Evolutionary conservation across 2,888 invertebrate genomes (phyloP), one percentile per base, ranked within the genome.

Genomic region (Agrilus biguttatus): DNA sequence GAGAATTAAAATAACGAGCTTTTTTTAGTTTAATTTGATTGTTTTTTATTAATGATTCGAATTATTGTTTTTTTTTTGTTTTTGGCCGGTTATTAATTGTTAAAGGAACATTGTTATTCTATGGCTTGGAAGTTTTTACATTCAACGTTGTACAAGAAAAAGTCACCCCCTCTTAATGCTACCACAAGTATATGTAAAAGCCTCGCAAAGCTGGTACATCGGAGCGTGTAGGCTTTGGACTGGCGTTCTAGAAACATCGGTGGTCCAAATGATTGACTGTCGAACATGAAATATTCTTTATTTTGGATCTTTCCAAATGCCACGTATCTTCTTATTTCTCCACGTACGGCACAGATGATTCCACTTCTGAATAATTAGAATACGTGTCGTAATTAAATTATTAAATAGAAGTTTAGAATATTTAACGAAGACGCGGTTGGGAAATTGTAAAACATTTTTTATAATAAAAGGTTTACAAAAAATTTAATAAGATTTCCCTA

Each of bases 211-310:
- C 51, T 55, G 17, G 46, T 51, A 48, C 76, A 75, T 49, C 77
- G 71, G 38, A 81, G 59, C 38, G 78, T 63, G 53, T 80, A 80
- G 0, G 78, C 68, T 8, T 70, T 65, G 13, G 62, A 63, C n/a
- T 45, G 36, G 41, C 72, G 69, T 1, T 75, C 73, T 28, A 69
- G 61, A 55, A 78, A 81, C 52, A 79, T 58, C 0, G 79, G 80
- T 3, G 69, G 62, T 7, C 80, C 79, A 50, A 67, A 63, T 46
- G 72, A 72, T 59, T 78, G 77, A 50, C 77, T 77, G 53, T 81
- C 80, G 55, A 72, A 80, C 75, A 81, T 73, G 51, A 77, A 80
- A 54, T 77, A 81, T 10, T 78, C 78, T 12, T 60, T 55, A 1
- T 65, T 66, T 28, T 51, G 48, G 2, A 56, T 47, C 49, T 64